Conservation (phyloP, 1,140 invertebrate species). For the Brachionus plicatilis region DNA sequence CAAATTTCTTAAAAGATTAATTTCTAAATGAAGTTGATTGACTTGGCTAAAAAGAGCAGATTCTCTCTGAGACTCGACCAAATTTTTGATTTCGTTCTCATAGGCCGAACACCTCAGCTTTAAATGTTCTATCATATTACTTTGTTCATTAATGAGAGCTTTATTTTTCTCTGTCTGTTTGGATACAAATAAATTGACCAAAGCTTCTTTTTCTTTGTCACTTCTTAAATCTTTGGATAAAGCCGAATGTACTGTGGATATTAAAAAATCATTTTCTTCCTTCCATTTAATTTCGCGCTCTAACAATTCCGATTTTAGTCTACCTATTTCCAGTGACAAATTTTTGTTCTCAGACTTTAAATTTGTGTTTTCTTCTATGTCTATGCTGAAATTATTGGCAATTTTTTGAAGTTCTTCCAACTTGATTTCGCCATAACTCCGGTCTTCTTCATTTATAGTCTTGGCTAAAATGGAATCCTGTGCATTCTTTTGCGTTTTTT, state of each 20-base stretch:
- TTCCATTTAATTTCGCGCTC: not conserved
- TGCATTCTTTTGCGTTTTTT: not conserved
- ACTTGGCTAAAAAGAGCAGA: not conserved
- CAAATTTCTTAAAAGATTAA: not conserved
- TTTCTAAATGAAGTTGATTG: not conserved
- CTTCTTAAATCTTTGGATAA: slow-evolving; percentile 1
- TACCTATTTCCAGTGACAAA: not conserved
- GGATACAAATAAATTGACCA: not conserved
- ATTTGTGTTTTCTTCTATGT: not conserved
- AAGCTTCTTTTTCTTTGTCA: slow-evolving; percentile 4
- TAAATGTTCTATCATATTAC: not conserved
- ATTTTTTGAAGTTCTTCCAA: slow-evolving; percentile 3
- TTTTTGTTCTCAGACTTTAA: not conserved
- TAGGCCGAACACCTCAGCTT: not conserved
- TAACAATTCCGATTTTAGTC: not conserved
- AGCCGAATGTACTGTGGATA: not conserved
- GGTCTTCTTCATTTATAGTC: not conserved
- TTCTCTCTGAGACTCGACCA: not conserved
- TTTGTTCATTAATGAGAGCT: slow-evolving; percentile 10
- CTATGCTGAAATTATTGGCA: not conserved
- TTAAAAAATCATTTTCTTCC: slow-evolving; percentile 28
- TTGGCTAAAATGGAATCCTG: not conserved
- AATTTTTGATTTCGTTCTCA: slow-evolving; percentile 8
- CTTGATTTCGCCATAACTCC: not conserved
- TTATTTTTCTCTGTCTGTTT: slow-evolving; percentile 20